These are phyloP conservation scores for Rhincodon typus DNA, from an alignment of 2,797 vertebrate genomes.

Conservation along the genomic window DNA sequence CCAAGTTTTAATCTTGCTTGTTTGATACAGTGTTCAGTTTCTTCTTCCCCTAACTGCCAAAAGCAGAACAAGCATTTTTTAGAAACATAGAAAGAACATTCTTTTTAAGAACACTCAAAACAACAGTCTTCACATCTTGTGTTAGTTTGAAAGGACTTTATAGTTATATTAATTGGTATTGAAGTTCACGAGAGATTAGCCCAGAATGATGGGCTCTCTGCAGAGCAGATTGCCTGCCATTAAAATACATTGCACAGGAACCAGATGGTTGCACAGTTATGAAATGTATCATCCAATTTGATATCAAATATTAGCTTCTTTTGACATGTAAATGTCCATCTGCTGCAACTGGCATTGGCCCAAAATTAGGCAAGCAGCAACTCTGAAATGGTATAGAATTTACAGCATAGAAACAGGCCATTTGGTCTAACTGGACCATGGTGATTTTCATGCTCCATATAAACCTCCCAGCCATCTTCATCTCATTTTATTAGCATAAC, in stretches of 20 bases:
- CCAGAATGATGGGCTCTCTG: neutral
- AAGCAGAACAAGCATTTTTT: neutral
- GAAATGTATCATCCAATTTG: conserved; percentile 1
- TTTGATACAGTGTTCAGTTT: neutral
- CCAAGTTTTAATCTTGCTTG: neutral
- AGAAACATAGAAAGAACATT: neutral
- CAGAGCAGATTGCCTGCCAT: neutral
- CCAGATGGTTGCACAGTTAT: neutral
- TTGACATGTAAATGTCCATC: neutral
- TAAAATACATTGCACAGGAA: neutral
- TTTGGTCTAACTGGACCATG: neutral
- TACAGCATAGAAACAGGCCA: neutral
- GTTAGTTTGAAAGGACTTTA: neutral
- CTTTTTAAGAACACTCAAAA: neutral
- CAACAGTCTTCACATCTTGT: neutral
- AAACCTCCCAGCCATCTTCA: neutral
- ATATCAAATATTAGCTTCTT: neutral
- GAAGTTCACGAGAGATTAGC: neutral
- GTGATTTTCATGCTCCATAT: neutral
- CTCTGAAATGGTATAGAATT: neutral
- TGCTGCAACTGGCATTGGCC: neutral
- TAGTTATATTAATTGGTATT: neutral
- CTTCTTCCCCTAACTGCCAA: neutral
- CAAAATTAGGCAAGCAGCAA: neutral
- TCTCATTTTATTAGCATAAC: neutral